phyloP scores from a whole-genome alignment of 2,888 invertebrate species.

The Rhabditophanes sp. region DNA sequence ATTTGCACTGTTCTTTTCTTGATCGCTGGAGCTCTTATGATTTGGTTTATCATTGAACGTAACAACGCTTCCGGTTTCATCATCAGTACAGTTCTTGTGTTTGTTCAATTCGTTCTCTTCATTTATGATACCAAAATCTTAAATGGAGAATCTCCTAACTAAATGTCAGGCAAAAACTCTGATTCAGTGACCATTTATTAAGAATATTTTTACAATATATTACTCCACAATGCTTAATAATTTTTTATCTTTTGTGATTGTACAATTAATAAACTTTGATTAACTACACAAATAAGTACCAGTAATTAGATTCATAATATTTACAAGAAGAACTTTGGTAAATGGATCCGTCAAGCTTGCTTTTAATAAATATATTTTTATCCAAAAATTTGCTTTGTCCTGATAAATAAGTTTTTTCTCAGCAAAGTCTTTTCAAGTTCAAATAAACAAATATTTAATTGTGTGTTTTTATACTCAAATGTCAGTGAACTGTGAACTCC shows the following conservation, averaged over 20 bases:
- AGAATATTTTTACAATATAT: slow-evolving; percentile 2
- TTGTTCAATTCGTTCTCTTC: slow-evolving; percentile 32
- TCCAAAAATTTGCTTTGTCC: neutral
- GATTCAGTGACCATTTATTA: too few relatives aligned
- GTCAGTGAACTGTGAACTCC: too few relatives aligned
- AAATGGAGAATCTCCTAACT: slow-evolving; percentile 35
- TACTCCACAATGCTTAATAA: neutral
- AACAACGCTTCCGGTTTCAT: slow-evolving; percentile 4
- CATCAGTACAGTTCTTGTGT: slow-evolving; percentile 15
- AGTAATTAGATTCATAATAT: neutral
- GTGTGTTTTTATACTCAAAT: too few relatives aligned
- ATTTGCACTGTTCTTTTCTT: slow-evolving; percentile 14
- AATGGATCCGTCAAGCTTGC: neutral
- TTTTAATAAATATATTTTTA: neutral
- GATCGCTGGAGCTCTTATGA: slow-evolving; percentile 12
- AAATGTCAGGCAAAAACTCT: too few relatives aligned
- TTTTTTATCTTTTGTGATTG: neutral
- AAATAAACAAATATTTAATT: too few relatives aligned
- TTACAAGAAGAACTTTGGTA: neutral
- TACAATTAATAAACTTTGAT: neutral
- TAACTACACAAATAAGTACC: neutral
- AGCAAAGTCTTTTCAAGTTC: too few relatives aligned
- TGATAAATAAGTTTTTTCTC: too few relatives aligned
- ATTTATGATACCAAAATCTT: slow-evolving; percentile 39
- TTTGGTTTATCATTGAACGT: slow-evolving; percentile 14